A percentile compares a stretch with the other conserved stretches of the same genome.
phyloP scores from a whole-genome alignment of 1,140 invertebrate genomes.

The Lethrus apterus region DNA sequence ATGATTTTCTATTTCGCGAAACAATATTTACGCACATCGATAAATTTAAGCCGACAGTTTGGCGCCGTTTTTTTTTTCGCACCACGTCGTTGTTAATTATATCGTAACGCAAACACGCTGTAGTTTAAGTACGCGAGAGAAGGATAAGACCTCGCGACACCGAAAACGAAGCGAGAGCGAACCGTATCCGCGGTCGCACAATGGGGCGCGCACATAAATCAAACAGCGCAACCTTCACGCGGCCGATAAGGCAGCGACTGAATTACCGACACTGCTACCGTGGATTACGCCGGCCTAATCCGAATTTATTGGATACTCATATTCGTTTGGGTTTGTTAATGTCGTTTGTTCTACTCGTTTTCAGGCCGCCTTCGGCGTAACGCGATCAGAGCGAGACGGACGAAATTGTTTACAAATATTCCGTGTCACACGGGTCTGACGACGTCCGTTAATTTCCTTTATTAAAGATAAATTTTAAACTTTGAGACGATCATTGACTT shows the following conservation, averaged over 20 bases:
- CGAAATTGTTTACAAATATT: too few species aligned
- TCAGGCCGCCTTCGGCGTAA: too few species aligned
- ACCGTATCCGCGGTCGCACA: constrained; percentile 12
- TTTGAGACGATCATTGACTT: too few species aligned
- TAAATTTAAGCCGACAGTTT: constrained; percentile 4
- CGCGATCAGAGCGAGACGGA: too few species aligned
- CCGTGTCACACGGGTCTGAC: too few species aligned
- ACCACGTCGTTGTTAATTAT: not conserved
- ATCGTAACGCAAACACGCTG: not conserved
- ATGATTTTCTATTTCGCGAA: too few species aligned
- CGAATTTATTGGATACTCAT: constrained; percentile 17
- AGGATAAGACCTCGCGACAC: constrained; percentile 3
- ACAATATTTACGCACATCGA: too few species aligned
- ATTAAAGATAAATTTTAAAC: too few species aligned
- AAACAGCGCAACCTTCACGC: constrained; percentile 9
- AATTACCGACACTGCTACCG: constrained; percentile 18
- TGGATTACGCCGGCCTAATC: constrained; percentile 17
- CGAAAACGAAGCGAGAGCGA: not conserved
- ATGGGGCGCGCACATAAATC: constrained; percentile 13
- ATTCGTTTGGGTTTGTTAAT: constrained; percentile 19
- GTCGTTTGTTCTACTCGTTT: constrained; percentile 13
- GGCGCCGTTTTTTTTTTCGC: too few species aligned
- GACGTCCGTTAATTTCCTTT: too few species aligned
- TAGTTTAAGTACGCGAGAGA: too few species aligned
- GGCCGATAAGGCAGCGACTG: constrained; percentile 15